Evolutionary conservation across 92 coral and sea anemone genomes (phyloP), one percentile per base, ranked within the genome.

Genomic region (Parazoanthus swiftii): DNA sequence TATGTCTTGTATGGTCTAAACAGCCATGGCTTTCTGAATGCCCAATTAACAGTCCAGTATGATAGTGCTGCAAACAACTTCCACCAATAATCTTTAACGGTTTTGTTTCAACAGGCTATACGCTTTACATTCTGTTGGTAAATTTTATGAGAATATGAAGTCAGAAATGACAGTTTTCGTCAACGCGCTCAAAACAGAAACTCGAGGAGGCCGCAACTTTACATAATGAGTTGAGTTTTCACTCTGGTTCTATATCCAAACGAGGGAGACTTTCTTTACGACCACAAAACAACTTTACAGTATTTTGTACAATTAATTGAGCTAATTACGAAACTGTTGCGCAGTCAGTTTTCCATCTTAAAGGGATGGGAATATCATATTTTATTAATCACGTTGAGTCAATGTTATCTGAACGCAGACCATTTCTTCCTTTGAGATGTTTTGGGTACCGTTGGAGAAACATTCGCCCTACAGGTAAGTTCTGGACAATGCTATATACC

Each of bases 111-210:
- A 21, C 42, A 26, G 16, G 11, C 29, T 39, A 10, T 65, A 44
- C 38, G 46, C 66, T 46, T 70, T 42, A 46, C 87, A 70, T 71
- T 74, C 43, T 84, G 65, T 71, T 72, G 70, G 46, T 48, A 26
- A 71, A 46, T 71, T 71, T 71, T 84, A 70, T 29, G 67, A 84
- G 87, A 21, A n/a, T 84, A 68, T 71, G 87, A 71, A 84, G 20
- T n/a, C 56, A 48, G n/a, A 74, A 68, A 84, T 71, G 87, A 84
- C 79, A 84, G 79, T 71, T 84, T 84, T 84, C 78, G 87, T 84
- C 79, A 84, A 43, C 87, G 70, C 79, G 46, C 79, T 29, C 79
- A 21, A 83, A 83, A 43, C 68, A 83, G 86, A 83, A 84, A 46
- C 48, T 46, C 54, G 48, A 46, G 43, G 68, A 74, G 43, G 44